A percentile compares a stretch with the other conserved stretches of the same genome.
Conservation (phyloP, 2,888 invertebrate genomes). For the Thymelicus sylvestris region DNA sequence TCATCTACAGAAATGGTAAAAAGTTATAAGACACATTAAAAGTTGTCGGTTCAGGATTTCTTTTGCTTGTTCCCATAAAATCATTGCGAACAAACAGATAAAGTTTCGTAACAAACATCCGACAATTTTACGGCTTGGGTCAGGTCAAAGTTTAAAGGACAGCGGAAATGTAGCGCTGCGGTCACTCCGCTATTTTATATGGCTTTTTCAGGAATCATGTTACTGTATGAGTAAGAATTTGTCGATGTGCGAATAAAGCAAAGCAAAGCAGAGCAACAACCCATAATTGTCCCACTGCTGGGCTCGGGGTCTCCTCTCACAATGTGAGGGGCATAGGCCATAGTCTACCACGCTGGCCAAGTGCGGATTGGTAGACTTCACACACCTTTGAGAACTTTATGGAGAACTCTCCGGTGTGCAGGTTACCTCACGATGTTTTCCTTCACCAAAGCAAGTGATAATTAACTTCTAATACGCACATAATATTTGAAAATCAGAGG, state of each 20-base stretch:
- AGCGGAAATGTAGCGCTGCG: slow-evolving; percentile 24
- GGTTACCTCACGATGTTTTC: too few species aligned
- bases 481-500: too few species aligned
- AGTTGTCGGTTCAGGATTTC: slow-evolving; percentile 28
- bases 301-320: too few species aligned
- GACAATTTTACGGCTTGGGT: slow-evolving; percentile 34
- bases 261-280: too few species aligned
- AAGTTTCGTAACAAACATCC: slow-evolving; percentile 35
- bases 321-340: too few species aligned
- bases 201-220: slow-evolving; percentile 5
- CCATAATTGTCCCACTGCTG: too few species aligned
- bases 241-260: neutral
- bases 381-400: too few species aligned
- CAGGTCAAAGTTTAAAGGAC: slow-evolving; percentile 16
- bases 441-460: too few species aligned
- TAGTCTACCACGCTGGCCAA: too few species aligned
- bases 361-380: too few species aligned
- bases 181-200: slow-evolving; percentile 13
- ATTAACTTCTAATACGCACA: too few species aligned
- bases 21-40: slow-evolving; percentile 34
- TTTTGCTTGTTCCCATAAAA: slow-evolving; percentile 32
- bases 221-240: neutral
- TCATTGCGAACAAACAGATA: slow-evolving; percentile 37
- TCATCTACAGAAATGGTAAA: slow-evolving; percentile 20
- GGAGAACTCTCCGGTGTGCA: too few species aligned